Percentiles rank a stretch among this genome's conserved stretches.
Conservation (phyloP, 2,888 invertebrate genomes). For the Rapana venosa region DNA sequence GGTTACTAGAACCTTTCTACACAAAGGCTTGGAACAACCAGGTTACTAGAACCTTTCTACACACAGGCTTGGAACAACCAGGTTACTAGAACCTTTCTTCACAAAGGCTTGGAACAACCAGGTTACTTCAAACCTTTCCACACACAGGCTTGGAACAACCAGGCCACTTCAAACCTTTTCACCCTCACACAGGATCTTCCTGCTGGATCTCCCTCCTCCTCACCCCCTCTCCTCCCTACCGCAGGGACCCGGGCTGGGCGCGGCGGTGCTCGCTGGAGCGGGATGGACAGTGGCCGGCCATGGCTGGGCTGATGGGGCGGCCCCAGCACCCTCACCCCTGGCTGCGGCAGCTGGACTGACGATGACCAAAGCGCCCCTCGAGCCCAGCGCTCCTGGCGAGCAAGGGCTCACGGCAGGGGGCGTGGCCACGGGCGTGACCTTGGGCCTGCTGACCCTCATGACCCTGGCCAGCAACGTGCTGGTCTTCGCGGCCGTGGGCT, state of each 20-base stretch:
- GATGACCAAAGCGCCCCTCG: slow-evolving; percentile 34
- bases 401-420: slow-evolving; percentile 45
- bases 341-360: slow-evolving; percentile 19
- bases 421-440: slow-evolving; percentile 55
- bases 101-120: neutral
- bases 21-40: neutral
- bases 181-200: too few relatives aligned
- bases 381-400: neutral
- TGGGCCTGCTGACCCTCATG: slow-evolving; percentile 58
- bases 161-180: neutral
- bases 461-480: slow-evolving; percentile 64
- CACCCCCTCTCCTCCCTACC: neutral
- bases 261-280: neutral
- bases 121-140: neutral
- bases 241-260: too few relatives aligned
- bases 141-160: neutral
- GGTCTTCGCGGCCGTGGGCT: slow-evolving; percentile 63
- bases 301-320: neutral
- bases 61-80: neutral
- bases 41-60: neutral
- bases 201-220: too few relatives aligned
- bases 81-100: neutral
- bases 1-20: neutral
- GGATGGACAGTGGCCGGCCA: neutral
- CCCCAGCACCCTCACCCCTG: too few relatives aligned